Evolutionary conservation across 2,888 invertebrate species (phyloP), one percentile per base, ranked within the genome.

Genomic region (Argynnis bischoffii): DNA sequence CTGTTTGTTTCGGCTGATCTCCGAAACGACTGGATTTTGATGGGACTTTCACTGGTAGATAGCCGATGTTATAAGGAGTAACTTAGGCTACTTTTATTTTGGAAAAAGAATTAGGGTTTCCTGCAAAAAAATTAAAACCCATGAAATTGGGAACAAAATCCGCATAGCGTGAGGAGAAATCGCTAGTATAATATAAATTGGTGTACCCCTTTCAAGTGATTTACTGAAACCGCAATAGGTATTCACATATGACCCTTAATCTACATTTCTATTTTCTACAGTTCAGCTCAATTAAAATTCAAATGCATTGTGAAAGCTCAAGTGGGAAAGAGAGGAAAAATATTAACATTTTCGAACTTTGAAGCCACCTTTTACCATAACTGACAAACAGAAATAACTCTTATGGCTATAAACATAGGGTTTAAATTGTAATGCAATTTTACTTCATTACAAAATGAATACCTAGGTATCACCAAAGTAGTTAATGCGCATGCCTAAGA

Each of bases 401-500:
- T 66, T 81, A 76, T 35, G 0, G 0, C 31, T 78, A 79, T 74
- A 72, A 77, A 70, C 18, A 26, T 55, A 74, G 68, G 78, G 73
- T 77, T 31, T 41, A 15, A 55, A 48, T 67, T 64, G 69, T 69
- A 50, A 51, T 48, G 51, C 21, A 64, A 59, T 76, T 83, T 82
- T 80, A 83, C 85, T 88, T 85, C 84, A 87, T 88, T 87, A 85
- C 84, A 84, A 84, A 84, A 84, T 85, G 83, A 85, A 88, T 85
- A 71, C 64, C 72, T 72, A 73, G 66, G 73, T 78, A 76, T 78
- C 75, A 75, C 73, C 70, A 75, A 67, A 63, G 67, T 71, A 70
- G 67, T 63, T 57, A 76, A 63, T 57, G 79, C 90, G 91, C 91
- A 87, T 87, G 91, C 90, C 90, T 78, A 73, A 74, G 70, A 69